These are phyloP conservation scores for Silurus asotus DNA, from an alignment of 2,113 vertebrate species.

Conservation along the genomic window DNA sequence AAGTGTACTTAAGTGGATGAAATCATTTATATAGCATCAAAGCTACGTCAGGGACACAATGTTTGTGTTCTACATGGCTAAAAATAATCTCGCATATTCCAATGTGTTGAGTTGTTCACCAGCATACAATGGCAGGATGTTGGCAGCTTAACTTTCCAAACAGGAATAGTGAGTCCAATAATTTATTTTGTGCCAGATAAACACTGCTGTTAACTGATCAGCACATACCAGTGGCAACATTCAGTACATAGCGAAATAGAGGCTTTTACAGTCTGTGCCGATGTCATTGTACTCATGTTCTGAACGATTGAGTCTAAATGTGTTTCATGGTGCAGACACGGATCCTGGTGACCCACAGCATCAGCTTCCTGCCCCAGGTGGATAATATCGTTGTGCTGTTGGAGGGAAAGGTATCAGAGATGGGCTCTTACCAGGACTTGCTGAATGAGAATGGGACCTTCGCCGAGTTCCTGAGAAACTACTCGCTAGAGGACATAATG, in stretches of 20 bases:
- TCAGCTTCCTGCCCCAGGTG: conserved; percentile 92
- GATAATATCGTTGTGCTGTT: conserved; percentile 88
- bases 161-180: background rate
- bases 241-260: background rate
- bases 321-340: conserved; percentile 76
- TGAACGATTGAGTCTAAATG: background rate
- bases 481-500: conserved; percentile 75
- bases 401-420: conserved; percentile 86
- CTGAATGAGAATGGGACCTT: conserved; percentile 84
- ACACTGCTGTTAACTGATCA: background rate
- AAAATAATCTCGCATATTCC: background rate
- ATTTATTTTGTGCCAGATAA: background rate
- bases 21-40: background rate
- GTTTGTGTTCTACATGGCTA: background rate
- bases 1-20: background rate
- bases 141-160: background rate
- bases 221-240: background rate
- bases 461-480: conserved; percentile 92
- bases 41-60: background rate
- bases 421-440: conserved; percentile 87
- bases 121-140: background rate
- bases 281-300: background rate
- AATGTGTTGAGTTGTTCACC: background rate
- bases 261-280: background rate
- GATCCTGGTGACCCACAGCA: conserved; percentile 89